Evolutionary conservation across 2,888 invertebrate species (phyloP).

Genomic region (Agrotis ipsilon): DNA sequence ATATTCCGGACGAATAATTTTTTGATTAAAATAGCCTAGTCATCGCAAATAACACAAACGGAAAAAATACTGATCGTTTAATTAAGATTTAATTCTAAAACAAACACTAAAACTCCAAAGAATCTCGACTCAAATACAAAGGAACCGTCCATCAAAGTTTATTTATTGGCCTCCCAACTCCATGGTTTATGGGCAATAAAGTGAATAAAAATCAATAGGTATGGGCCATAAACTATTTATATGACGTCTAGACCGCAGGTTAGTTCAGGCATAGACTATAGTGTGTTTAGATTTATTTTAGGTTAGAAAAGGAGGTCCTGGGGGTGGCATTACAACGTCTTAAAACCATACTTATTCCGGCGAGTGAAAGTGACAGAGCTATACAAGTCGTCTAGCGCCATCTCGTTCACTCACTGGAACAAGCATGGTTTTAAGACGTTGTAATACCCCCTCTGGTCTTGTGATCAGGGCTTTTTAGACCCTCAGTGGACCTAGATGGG

Average conservation of each 20-base stretch:
- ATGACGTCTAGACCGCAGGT: slow-evolving; percentile 45
- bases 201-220: slow-evolving; percentile 55
- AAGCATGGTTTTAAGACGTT: too few relatives aligned
- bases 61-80: too few relatives aligned
- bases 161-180: slow-evolving; percentile 50
- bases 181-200: slow-evolving; percentile 50
- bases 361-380: too few relatives aligned
- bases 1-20: too few relatives aligned
- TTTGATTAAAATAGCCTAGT: too few relatives aligned
- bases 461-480: not conserved
- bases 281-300: not conserved
- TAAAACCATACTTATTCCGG: too few relatives aligned
- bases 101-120: slow-evolving; percentile 11
- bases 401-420: too few relatives aligned
- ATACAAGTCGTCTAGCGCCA: too few relatives aligned
- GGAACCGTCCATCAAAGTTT: slow-evolving; percentile 40
- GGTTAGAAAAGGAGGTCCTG: not conserved
- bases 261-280: not conserved
- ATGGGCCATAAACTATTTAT: slow-evolving; percentile 52
- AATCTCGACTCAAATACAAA: not conserved
- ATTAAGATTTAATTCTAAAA: not conserved
- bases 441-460: too few relatives aligned
- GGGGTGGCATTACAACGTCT: too few relatives aligned
- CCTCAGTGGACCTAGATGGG: not conserved
- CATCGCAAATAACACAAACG: too few relatives aligned